Evolutionary conservation across 2,888 invertebrate species (phyloP).

Genomic region (Drosophila seclusa): DNA sequence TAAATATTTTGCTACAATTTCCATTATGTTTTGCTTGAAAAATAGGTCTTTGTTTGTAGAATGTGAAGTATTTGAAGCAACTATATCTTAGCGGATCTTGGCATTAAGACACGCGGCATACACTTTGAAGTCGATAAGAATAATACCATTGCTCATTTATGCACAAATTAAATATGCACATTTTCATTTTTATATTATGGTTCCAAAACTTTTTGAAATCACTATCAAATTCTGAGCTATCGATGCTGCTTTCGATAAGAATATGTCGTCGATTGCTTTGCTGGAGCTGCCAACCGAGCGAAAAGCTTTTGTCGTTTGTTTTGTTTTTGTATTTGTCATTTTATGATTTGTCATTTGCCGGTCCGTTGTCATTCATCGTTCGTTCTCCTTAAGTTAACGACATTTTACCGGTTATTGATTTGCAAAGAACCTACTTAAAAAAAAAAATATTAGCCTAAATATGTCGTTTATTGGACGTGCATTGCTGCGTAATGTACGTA

Average conservation of each 20-base stretch:
- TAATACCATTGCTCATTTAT: constrained; percentile 48
- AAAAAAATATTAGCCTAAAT: constrained; percentile 14
- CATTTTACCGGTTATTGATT: constrained; percentile 7
- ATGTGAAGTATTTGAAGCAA: background rate
- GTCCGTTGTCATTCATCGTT: constrained; percentile 32
- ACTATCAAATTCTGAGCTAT: constrained; percentile 2
- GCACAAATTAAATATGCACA: background rate
- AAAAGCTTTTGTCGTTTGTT: constrained; percentile 42
- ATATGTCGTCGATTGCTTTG: constrained; percentile 1
- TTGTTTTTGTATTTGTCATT: constrained; percentile 43
- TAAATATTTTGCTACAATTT: constrained; percentile 80
- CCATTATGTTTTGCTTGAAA: constrained; percentile 46
- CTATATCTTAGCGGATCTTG: constrained; percentile 41
- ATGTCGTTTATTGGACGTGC: constrained; percentile 82
- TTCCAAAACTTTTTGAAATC: background rate
- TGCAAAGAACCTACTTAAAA: background rate
- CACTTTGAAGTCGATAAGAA: constrained; percentile 40
- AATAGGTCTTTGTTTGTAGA: constrained; percentile 20
- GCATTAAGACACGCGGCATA: constrained; percentile 35
- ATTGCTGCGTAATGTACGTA: constrained; percentile 80
- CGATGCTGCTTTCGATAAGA: constrained; percentile 8
- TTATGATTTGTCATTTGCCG: constrained; percentile 33
- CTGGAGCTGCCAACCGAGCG: constrained; percentile 32
- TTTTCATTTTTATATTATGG: background rate
- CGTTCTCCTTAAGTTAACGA: constrained; percentile 18